Conservation (phyloP, 2,113 vertebrate species). For the Oryzias celebensis region DNA sequence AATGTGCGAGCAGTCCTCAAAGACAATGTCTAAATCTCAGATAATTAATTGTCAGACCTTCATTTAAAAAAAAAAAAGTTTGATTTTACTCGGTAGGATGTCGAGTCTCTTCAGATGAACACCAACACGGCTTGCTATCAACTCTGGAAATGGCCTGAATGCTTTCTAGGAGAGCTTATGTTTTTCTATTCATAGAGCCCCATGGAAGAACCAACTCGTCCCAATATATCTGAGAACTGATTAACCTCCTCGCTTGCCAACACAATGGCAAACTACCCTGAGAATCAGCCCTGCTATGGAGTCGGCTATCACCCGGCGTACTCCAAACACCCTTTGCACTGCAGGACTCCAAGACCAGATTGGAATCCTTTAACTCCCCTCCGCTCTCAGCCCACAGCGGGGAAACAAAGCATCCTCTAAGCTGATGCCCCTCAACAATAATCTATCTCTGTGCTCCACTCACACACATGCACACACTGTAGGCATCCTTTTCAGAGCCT, state of each 20-base stretch:
- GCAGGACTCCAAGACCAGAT: constrained; percentile 71
- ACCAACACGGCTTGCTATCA: constrained; percentile 65
- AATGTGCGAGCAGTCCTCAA: constrained; percentile 43
- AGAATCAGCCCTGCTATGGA: constrained; percentile 75
- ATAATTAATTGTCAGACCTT: constrained; percentile 74
- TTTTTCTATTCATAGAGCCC: constrained; percentile 73
- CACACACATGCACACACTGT: constrained; percentile 35
- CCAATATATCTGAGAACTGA: constrained; percentile 76
- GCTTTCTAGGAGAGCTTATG: constrained; percentile 66
- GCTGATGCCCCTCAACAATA: constrained; percentile 70
- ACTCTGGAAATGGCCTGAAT: constrained; percentile 54
- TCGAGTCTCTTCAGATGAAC: constrained; percentile 60
- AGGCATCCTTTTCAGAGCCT: constrained; percentile 50
- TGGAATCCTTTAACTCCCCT: constrained; percentile 73
- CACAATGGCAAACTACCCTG: constrained; percentile 75
- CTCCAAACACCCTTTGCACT: constrained; percentile 71
- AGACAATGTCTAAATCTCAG: constrained; percentile 70
- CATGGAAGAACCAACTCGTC: constrained; percentile 71
- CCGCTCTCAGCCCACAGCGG: constrained; percentile 66
- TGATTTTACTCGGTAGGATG: constrained; percentile 57
- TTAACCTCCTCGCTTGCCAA: constrained; percentile 74
- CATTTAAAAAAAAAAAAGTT: constrained; percentile 53
- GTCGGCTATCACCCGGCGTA: constrained; percentile 67
- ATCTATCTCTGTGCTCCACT: constrained; percentile 67
- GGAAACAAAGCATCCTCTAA: constrained; percentile 74